Percentiles rank a stretch among this genome's conserved stretches.
Evolutionary conservation across 2,113 vertebrate genomes (phyloP).

Genomic region (Percina caprodes): DNA sequence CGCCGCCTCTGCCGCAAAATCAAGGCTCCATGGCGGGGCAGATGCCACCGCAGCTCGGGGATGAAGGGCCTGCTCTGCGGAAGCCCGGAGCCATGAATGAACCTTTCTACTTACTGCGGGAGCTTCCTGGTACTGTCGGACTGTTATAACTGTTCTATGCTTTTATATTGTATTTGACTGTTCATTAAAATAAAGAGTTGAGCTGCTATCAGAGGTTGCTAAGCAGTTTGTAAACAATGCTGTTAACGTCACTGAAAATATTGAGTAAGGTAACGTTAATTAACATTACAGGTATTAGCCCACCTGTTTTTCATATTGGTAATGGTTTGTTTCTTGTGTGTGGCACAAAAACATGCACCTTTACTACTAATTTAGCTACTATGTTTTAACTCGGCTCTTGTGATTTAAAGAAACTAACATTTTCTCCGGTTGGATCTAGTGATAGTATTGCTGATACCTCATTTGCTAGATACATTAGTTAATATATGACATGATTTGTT

Average conservation of each 20-base stretch:
- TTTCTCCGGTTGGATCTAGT: neutral
- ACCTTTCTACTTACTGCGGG: conserved; percentile 92
- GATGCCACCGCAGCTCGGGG: conserved; percentile 83
- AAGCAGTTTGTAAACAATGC: conserved; percentile 69
- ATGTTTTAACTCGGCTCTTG: neutral
- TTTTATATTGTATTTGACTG: neutral
- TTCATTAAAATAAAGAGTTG: neutral
- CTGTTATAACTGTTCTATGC: too few relatives aligned
- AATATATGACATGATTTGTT: neutral
- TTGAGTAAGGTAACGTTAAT: neutral
- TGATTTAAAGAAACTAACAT: neutral
- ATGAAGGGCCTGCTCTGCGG: conserved; percentile 86
- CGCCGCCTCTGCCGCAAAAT: conserved; percentile 84
- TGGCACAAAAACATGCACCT: neutral
- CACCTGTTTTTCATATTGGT: neutral
- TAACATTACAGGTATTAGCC: neutral
- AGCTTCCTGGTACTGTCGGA: conserved; percentile 87
- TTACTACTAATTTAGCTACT: neutral
- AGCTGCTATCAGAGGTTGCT: neutral
- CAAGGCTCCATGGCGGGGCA: conserved; percentile 79
- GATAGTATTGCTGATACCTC: neutral
- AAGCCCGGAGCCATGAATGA: conserved; percentile 88
- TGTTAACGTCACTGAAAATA: conserved; percentile 21
- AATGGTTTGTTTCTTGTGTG: neutral
- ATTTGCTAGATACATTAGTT: neutral